phyloP scores from a whole-genome alignment of 2,113 vertebrate species.

The Epinephelus fuscoguttatus region DNA sequence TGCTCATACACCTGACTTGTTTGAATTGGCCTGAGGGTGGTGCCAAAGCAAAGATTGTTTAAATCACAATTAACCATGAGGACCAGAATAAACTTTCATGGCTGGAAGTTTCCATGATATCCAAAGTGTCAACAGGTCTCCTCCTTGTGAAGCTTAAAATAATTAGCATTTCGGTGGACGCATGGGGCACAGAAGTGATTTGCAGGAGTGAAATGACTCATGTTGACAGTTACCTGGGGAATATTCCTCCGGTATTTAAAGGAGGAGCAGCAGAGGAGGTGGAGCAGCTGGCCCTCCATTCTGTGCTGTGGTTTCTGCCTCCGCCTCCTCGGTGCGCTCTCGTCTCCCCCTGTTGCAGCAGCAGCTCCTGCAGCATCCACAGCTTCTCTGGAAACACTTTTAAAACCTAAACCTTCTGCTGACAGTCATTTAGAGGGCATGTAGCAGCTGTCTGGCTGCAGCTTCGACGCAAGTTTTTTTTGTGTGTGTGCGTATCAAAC shows the following conservation, averaged over 20 bases:
- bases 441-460: not conserved
- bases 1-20: not conserved
- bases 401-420: not conserved
- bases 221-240: not conserved
- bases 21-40: not conserved
- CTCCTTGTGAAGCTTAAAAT: not conserved
- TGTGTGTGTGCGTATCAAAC: not conserved
- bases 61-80: not conserved
- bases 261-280: no score
- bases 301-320: not conserved
- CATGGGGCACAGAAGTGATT: not conserved
- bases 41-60: not conserved
- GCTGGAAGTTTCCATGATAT: no score
- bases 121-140: not conserved
- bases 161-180: not conserved
- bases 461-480: not conserved
- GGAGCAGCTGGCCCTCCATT: not conserved
- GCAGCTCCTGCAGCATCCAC: not conserved
- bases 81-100: not conserved
- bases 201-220: not conserved
- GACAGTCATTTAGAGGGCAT: not conserved
- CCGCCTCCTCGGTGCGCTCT: constrained; percentile 21
- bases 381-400: not conserved
- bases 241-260: not conserved
- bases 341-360: not conserved